A percentile compares a stretch with the other conserved stretches of the same genome.
Evolutionary conservation across 2,113 vertebrate genomes (phyloP).

Genomic region (Neodontobutis hainanensis): DNA sequence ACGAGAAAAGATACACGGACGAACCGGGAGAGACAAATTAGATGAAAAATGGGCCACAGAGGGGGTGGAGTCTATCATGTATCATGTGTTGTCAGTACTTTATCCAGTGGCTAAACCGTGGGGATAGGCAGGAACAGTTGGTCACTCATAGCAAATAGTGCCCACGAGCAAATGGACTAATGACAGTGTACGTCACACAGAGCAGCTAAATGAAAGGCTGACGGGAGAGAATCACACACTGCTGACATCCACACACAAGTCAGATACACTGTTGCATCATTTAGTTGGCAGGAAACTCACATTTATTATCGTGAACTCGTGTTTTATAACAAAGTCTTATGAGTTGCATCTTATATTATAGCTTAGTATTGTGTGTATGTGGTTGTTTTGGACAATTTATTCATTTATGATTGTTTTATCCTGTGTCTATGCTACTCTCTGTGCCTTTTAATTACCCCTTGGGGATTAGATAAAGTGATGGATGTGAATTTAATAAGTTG

Average conservation of each 20-base stretch:
- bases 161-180: conserved; percentile 24
- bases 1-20: conserved; percentile 5
- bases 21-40: conserved; percentile 14
- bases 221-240: background rate
- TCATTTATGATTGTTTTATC: too few species aligned
- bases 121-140: conserved; percentile 7
- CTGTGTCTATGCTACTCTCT: too few species aligned
- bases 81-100: conserved; percentile 10
- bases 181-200: conserved; percentile 1
- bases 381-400: too few species aligned
- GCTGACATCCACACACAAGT: background rate
- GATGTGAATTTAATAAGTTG: too few species aligned
- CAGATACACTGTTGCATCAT: background rate
- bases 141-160: conserved; percentile 31
- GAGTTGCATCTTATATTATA: too few species aligned
- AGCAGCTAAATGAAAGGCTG: background rate
- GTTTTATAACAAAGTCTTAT: too few species aligned
- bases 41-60: background rate
- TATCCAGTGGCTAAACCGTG: conserved; percentile 27
- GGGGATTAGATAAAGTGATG: too few species aligned
- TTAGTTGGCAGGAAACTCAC: background rate
- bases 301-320: too few species aligned
- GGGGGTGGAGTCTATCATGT: conserved; percentile 8
- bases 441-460: too few species aligned
- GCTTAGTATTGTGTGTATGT: too few species aligned